Evolutionary conservation across 2,113 vertebrate species (phyloP).

Genomic region (Onychostruthus taczanowskii): DNA sequence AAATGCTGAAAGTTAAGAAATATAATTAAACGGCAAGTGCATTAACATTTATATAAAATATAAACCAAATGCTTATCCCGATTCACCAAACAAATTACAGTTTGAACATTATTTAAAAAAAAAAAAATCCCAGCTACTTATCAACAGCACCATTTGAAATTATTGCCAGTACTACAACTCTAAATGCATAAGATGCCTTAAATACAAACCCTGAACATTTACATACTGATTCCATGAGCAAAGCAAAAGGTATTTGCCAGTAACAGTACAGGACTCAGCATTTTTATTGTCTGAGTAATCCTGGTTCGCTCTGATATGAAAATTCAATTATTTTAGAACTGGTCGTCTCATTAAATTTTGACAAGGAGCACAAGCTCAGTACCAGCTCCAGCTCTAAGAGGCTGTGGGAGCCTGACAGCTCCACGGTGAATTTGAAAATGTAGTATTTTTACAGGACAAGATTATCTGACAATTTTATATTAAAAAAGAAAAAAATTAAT

Average conservation of each 20-base stretch:
- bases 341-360: slow-evolving; percentile 98
- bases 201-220: slow-evolving; percentile 98
- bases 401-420: slow-evolving; percentile 93
- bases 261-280: slow-evolving; percentile 99
- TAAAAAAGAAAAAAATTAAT: slow-evolving; percentile 98
- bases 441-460: slow-evolving; percentile 94
- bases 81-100: slow-evolving; percentile 99
- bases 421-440: slow-evolving; percentile 91
- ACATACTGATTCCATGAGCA: slow-evolving; percentile 99
- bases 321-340: slow-evolving; percentile 99
- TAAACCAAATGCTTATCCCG: slow-evolving; percentile 97
- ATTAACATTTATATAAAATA: slow-evolving; percentile 95
- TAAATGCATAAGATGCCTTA: slow-evolving; percentile 98
- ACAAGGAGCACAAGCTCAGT: slow-evolving; percentile 91
- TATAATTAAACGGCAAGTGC: slow-evolving; percentile 89
- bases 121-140: slow-evolving; percentile 82
- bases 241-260: slow-evolving; percentile 99
- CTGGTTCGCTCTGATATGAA: slow-evolving; percentile 99
- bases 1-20: slow-evolving; percentile 89
- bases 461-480: slow-evolving; percentile 99
- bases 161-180: slow-evolving; percentile 95
- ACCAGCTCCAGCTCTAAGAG: slow-evolving; percentile 89
- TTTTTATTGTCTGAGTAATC: slow-evolving; percentile 99
- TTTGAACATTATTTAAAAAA: slow-evolving; percentile 84
- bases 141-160: slow-evolving; percentile 96